Conservation (phyloP, 2,113 vertebrate species). For the Clarias gariepinus region DNA sequence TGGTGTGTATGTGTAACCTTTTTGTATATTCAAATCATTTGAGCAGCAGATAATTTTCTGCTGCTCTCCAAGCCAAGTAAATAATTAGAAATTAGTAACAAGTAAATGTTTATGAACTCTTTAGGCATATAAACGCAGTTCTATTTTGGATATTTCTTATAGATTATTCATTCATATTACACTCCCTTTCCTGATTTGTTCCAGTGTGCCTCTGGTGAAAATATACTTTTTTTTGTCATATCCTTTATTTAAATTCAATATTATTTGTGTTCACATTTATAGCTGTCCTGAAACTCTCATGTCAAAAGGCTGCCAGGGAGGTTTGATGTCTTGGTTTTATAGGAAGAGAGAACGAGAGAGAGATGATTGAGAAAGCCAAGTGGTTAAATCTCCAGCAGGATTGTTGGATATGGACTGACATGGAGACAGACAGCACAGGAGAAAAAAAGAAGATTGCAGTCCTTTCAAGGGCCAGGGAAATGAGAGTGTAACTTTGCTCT, state of each 20-base stretch:
- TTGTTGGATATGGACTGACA: constrained; percentile 20
- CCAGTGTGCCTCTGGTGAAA: constrained; percentile 16
- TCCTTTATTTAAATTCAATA: constrained; percentile 48
- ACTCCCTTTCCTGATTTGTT: background rate
- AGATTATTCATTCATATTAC: background rate
- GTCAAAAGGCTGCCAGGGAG: no score
- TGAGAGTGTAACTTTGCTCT: constrained; percentile 22
- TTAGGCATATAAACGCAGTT: constrained; percentile 4
- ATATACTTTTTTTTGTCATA: constrained; percentile 47
- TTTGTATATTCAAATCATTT: no score
- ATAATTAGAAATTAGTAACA: background rate
- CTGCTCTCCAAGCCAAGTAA: background rate
- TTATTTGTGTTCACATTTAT: constrained; percentile 53
- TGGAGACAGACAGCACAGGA: constrained; percentile 48
- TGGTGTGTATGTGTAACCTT: no score
- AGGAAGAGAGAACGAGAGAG: constrained; percentile 27
- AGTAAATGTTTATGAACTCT: background rate
- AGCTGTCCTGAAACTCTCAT: background rate
- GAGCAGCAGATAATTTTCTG: background rate
- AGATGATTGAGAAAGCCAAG: constrained; percentile 48
- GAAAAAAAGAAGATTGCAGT: constrained; percentile 26
- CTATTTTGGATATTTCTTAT: constrained; percentile 22
- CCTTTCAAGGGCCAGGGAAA: constrained; percentile 23
- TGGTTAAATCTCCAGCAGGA: constrained; percentile 29
- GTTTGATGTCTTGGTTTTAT: constrained; percentile 37